Conservation (phyloP, 2,113 vertebrate genomes). For the Paralichthys olivaceus region DNA sequence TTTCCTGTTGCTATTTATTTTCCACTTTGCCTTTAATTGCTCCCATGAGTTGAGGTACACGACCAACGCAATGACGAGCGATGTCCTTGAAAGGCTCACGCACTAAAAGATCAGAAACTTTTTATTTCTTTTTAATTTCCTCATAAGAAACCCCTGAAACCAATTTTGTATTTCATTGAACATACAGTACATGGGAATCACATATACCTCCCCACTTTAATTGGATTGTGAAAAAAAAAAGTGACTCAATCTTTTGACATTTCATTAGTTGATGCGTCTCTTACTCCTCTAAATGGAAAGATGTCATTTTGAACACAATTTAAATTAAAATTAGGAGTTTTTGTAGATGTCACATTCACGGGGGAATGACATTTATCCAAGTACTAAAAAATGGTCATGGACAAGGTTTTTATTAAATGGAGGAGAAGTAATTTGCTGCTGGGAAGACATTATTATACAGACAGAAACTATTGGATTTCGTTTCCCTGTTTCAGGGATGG, state of each 20-base stretch:
- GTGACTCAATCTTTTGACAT: slow-evolving; percentile 66
- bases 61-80: slow-evolving; percentile 55
- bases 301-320: slow-evolving; percentile 62
- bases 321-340: slow-evolving; percentile 78
- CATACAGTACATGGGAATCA: slow-evolving; percentile 29
- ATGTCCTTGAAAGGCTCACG: slow-evolving; percentile 65
- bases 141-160: slow-evolving; percentile 18
- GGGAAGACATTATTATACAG: slow-evolving; percentile 25
- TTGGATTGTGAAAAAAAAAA: slow-evolving; percentile 48
- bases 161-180: slow-evolving; percentile 40
- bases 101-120: slow-evolving; percentile 11
- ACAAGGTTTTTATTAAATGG: slow-evolving; percentile 75
- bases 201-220: slow-evolving; percentile 33
- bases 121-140: slow-evolving; percentile 43
- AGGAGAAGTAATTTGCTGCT: slow-evolving; percentile 48
- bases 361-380: slow-evolving; percentile 74
- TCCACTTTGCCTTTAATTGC: background rate
- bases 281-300: slow-evolving; percentile 39
- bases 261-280: slow-evolving; percentile 66
- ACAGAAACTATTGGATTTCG: slow-evolving; percentile 33
- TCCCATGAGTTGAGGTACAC: background rate
- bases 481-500: background rate
- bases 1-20: background rate
- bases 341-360: slow-evolving; percentile 66
- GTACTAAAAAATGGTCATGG: slow-evolving; percentile 64